Base-by-base conservation (phyloP, 2,888 invertebrate genomes). In the Drosophila parthenogenetica region DNA sequence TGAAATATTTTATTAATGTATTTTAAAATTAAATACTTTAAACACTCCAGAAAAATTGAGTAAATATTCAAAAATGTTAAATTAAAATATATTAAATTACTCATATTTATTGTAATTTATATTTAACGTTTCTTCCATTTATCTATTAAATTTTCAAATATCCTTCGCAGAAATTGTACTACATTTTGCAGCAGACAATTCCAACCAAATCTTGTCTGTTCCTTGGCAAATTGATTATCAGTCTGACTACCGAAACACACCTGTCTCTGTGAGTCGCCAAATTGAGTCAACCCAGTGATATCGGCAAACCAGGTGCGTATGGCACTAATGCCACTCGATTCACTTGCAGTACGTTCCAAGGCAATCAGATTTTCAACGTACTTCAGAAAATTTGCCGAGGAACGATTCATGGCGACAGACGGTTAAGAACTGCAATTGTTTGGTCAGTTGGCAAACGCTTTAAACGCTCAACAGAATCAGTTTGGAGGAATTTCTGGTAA, bases 331-430 rank as follows among this genome's bases (percentile, higher is more conserved):
- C 65, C 77, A 53, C 8, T 55, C 10, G 49, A 54, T 14, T 37
- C 35, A n/a, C 13, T 32, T 5, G 54, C 32, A 7, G 25, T 10
- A 14, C 40, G 45, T 5, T 82, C 82, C 29, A 37, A 32, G 4
- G 46, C 60, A 61, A 87, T 69, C 1, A 76, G 62, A 22, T 57
- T 49, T 25, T 81, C 85, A 11, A 82, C 63, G 42, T 79, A 87
- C 22, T 69, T 67, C 51, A 87, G 16, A 58, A 82, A 82, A 37
- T 60, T 60, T 14, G 14, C 48, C 5, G 82, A 37, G 13, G 82
- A 82, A 22, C 79, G 61, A 69, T 87, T 87, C 82, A 87, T 82
- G 67, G 42, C 60, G 50, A 63, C 19, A 25, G 22, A 11, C 37
- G 19, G n/a, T 5, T 17, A 35, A 5, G 5, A 39, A 81, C 55